These are phyloP conservation scores for Anhinga rufa DNA, from an alignment of 2,113 vertebrate species.

Conservation along the genomic window DNA sequence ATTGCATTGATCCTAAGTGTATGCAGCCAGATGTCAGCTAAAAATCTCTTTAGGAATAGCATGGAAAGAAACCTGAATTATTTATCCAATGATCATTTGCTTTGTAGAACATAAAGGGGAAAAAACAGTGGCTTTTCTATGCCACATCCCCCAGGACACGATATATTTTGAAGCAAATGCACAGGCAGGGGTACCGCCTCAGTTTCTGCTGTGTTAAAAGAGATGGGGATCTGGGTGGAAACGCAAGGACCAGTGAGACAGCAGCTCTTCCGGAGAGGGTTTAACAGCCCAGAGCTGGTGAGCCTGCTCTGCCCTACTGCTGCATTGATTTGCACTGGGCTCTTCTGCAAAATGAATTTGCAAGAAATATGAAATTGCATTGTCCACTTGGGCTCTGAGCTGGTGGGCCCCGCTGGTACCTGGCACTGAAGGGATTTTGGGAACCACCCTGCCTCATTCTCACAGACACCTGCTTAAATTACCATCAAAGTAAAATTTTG, in stretches of 20 bases:
- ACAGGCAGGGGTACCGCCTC: neutral
- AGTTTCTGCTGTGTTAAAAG: neutral
- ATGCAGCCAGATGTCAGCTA: neutral
- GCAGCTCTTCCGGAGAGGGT: neutral
- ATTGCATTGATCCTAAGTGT: neutral
- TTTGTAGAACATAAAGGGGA: neutral
- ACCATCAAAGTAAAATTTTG: no score
- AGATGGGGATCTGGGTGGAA: neutral
- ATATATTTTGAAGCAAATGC: neutral
- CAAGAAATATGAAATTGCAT: neutral
- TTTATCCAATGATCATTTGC: neutral
- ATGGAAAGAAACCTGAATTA: neutral
- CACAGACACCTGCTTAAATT: neutral
- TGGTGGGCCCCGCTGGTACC: no score
- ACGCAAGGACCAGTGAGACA: neutral
- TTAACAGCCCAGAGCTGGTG: neutral
- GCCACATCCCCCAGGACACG: accelerated
- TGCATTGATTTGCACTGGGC: neutral
- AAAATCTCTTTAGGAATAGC: neutral
- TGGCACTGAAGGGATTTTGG: neutral
- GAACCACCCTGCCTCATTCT: neutral
- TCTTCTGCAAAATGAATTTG: neutral
- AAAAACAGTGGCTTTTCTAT: neutral
- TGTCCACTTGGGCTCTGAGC: accelerated
- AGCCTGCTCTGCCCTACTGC: neutral